A percentile compares a stretch with the other conserved stretches of the same genome.
These are phyloP conservation scores for Atrichornis clamosus DNA, from an alignment of 2,113 vertebrate species.

Conservation along the genomic window DNA sequence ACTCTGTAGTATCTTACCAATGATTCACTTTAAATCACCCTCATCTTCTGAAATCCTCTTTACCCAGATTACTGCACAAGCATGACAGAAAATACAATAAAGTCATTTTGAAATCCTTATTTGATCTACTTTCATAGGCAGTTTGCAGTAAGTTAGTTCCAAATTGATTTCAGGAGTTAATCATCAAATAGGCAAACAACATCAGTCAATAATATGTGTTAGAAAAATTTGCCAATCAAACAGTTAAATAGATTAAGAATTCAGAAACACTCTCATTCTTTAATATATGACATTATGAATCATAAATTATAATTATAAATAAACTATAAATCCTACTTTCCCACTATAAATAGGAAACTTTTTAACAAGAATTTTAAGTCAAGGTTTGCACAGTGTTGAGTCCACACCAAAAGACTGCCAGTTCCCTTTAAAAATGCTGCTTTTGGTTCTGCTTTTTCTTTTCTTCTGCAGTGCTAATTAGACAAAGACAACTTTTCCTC, in stretches of 20 bases:
- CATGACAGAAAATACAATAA: not conserved
- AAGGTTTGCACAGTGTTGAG: not conserved
- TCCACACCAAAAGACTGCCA: not conserved
- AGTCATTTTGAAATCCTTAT: slow-evolving; percentile 6
- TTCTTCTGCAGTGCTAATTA: not conserved
- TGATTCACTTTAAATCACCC: not conserved
- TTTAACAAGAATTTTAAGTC: not conserved
- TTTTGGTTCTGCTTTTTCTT: not conserved
- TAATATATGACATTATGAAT: not conserved
- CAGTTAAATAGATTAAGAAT: not conserved
- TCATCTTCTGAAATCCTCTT: slow-evolving; percentile 20
- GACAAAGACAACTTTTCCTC: not conserved
- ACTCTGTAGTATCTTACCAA: not conserved
- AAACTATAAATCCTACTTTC: not conserved
- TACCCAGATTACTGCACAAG: slow-evolving; percentile 5
- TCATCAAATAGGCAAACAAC: slow-evolving; percentile 8
- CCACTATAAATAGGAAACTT: not conserved
- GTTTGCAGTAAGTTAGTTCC: not conserved
- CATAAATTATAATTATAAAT: not conserved
- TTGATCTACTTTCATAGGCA: slow-evolving; percentile 40
- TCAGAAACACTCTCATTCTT: not conserved
- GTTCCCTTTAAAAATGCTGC: not conserved
- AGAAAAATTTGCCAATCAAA: not conserved
- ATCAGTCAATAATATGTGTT: not conserved
- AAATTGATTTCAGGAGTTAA: slow-evolving; percentile 42